A percentile compares a stretch with the other conserved stretches of the same genome.
These are phyloP conservation scores for Lacerta agilis DNA, from an alignment of 2,797 vertebrate genomes.

Conservation along the genomic window DNA sequence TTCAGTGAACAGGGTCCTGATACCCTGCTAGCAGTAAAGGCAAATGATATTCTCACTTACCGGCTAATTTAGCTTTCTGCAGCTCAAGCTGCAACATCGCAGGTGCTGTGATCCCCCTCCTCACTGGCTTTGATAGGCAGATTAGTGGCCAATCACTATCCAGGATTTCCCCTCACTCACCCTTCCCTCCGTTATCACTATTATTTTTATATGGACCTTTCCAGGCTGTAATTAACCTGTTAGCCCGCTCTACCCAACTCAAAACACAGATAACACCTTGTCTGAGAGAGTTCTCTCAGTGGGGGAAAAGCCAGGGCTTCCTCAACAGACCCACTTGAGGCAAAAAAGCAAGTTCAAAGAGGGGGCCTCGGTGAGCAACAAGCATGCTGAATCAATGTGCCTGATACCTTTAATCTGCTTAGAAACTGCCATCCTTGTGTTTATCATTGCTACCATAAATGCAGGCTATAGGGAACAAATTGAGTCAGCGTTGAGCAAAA, in stretches of 20 bases:
- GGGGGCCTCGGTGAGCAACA: neutral
- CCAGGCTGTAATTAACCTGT: constrained; percentile 2
- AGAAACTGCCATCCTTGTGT: neutral
- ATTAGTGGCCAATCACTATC: constrained; percentile 6
- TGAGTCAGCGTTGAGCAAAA: neutral
- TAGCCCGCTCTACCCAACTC: neutral
- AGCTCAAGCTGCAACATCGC: neutral
- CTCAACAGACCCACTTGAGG: neutral
- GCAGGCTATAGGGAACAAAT: neutral
- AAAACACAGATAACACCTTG: neutral
- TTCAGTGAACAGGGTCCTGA: neutral
- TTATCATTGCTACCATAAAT: neutral
- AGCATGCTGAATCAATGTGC: neutral
- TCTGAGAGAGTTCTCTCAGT: neutral
- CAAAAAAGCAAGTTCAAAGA: neutral
- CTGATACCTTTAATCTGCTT: neutral
- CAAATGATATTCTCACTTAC: constrained; percentile 1
- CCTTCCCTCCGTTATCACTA: constrained; percentile 14
- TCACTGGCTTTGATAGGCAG: constrained; percentile 8
- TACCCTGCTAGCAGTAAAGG: neutral
- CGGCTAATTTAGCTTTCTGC: neutral
- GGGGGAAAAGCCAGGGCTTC: neutral
- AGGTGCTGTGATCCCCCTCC: neutral
- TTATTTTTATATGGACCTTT: constrained; percentile 1
- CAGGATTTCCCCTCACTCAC: constrained; percentile 17